Evolutionary conservation across 2,797 vertebrate genomes (phyloP).

Genomic region (Pitangus sulphuratus): DNA sequence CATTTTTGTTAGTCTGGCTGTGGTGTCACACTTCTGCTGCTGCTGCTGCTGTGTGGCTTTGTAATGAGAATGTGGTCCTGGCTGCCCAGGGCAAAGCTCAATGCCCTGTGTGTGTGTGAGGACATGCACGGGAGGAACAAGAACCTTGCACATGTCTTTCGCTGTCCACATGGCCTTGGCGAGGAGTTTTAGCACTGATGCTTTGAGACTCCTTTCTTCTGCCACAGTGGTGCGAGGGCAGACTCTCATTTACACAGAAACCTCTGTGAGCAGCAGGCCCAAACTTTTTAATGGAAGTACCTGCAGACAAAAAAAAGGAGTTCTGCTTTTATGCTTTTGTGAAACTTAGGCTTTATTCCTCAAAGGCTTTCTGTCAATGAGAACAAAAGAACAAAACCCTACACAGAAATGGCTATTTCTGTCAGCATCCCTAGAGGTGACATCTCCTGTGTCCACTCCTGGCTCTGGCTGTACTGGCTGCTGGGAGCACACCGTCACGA

Average conservation of each 20-base stretch:
- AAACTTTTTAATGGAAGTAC: not conserved
- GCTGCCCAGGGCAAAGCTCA: not conserved
- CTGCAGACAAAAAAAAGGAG: not conserved
- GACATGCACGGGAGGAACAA: fast-evolving
- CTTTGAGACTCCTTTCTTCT: constrained; percentile 8
- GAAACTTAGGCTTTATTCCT: constrained; percentile 17
- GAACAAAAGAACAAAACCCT: constrained; percentile 48
- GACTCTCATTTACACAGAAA: not conserved
- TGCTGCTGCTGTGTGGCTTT: not conserved
- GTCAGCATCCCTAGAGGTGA: not conserved
- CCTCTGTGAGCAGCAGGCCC: not conserved
- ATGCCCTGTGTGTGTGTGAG: fast-evolving
- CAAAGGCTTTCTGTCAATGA: not conserved
- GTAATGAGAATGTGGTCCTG: fast-evolving
- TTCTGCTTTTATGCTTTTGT: constrained; percentile 35
- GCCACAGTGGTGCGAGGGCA: fast-evolving
- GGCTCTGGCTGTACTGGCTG: not conserved
- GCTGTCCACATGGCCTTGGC: not conserved
- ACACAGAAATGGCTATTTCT: constrained; percentile 12
- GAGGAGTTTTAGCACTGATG: not conserved
- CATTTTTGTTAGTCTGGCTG: not conserved
- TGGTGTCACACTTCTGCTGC: not conserved
- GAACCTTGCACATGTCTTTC: fast-evolving
- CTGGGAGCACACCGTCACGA: fast-evolving
- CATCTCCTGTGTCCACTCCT: not conserved